phyloP scores from a whole-genome alignment of 2,797 vertebrate genomes.

The Anolis apletophallus region DNA sequence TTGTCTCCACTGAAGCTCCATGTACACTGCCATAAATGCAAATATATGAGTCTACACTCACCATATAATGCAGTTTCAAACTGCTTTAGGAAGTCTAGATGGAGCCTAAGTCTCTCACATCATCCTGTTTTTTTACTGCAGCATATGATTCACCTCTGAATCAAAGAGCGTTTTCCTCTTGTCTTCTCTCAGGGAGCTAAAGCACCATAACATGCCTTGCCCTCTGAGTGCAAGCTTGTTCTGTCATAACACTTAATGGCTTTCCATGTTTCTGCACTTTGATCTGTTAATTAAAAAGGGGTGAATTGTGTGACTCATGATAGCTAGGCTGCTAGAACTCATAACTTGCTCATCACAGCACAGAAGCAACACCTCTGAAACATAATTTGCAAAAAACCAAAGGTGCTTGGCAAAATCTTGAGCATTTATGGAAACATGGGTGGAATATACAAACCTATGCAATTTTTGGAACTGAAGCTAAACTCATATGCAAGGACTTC shows the following conservation, averaged over 20 bases:
- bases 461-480: background rate
- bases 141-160: background rate
- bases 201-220: too few species aligned
- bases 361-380: background rate
- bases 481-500: background rate
- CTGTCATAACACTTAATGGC: background rate
- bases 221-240: background rate
- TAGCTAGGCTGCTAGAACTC: background rate
- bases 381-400: background rate
- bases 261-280: background rate
- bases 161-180: background rate
- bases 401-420: background rate
- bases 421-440: background rate
- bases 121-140: too few species aligned
- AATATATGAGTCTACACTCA: too few species aligned
- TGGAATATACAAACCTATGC: background rate
- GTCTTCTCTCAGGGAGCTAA: too few species aligned
- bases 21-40: too few species aligned
- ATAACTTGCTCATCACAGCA: background rate
- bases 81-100: too few species aligned
- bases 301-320: background rate
- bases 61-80: too few species aligned
- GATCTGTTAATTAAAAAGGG: constrained; percentile 9
- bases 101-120: too few species aligned
- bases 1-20: too few species aligned